Conservation (phyloP, 1,140 invertebrate genomes). For the Cherax quadricarinatus region DNA sequence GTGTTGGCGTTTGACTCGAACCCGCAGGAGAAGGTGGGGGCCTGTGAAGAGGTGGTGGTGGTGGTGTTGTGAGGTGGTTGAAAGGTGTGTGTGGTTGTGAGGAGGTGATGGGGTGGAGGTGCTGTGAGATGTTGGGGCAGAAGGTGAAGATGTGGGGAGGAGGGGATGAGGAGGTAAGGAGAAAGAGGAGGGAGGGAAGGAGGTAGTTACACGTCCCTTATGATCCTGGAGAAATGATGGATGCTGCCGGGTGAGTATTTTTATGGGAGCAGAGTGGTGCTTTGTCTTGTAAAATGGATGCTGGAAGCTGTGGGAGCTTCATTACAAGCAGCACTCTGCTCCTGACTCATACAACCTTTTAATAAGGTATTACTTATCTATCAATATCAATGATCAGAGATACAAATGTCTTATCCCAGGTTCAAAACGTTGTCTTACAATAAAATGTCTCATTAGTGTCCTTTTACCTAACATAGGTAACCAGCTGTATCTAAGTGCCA, state of each 20-base stretch:
- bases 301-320: too few relatives aligned
- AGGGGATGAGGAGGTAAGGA: background rate
- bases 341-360: too few relatives aligned
- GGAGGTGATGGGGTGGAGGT: background rate
- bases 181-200: too few relatives aligned
- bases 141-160: background rate
- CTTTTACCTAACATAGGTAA: too few relatives aligned
- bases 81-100: background rate
- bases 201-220: too few relatives aligned
- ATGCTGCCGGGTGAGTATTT: background rate
- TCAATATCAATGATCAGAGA: too few relatives aligned
- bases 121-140: background rate
- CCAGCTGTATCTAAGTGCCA: too few relatives aligned
- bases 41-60: background rate
- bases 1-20: conserved; percentile 31
- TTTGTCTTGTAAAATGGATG: background rate
- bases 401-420: too few relatives aligned
- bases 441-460: too few relatives aligned
- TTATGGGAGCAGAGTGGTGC: background rate
- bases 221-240: background rate
- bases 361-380: too few relatives aligned
- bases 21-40: background rate
- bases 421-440: too few relatives aligned
- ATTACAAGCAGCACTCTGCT: too few relatives aligned
- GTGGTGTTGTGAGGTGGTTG: background rate